Evolutionary conservation across 2,797 vertebrate species (phyloP), one percentile per base, ranked within the genome.

Genomic region (Tragopan temminckii): DNA sequence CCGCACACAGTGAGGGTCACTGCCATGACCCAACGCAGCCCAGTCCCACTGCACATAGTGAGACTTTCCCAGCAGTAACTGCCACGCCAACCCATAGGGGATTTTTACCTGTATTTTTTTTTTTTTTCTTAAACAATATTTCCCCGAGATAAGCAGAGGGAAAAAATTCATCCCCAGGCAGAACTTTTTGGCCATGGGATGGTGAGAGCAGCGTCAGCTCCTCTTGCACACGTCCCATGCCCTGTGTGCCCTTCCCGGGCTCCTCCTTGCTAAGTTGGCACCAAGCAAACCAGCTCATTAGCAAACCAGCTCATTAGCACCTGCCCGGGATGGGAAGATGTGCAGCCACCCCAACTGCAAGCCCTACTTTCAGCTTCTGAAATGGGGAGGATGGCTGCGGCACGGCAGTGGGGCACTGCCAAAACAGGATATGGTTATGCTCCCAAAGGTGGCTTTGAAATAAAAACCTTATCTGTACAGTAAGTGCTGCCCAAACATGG

Each of bases 361-460:
- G 61, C 38, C 38, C 19, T 42, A 29, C 61, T 3, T 1, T 18
- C 0, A 0, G 25, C 64, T 88, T 80, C 68, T 13, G 63, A 92
- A 79, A 19, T 1, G 9, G 74, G 80, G 57, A 68, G 53, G 69
- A 42, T 11, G 48, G 36, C 0, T 1, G 38, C 3, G 8, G 24
- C 10, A 8, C 7, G 4, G 25, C 0, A 50, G 27, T 2, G 0
- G 0, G 4, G 55, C 63, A 12, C 18, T 72, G 61, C 24, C 40
- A 68, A 70, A 94, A 71, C 66, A 91, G 91, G 95, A 83, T 88
- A 80, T 85, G 76, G 66, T n/a, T 81, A 9, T 24, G 45, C n/a
- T 57, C 66, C 21, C 23, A 50, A 31, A 67, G 36, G 20, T 36
- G 57, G 2, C 48, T 71, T 27, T 67, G 71, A 57, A 48, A 31